Percentiles rank a stretch among this genome's conserved stretches.
phyloP scores from a whole-genome alignment of 2,797 vertebrate species.

The Ibycter americanus region DNA sequence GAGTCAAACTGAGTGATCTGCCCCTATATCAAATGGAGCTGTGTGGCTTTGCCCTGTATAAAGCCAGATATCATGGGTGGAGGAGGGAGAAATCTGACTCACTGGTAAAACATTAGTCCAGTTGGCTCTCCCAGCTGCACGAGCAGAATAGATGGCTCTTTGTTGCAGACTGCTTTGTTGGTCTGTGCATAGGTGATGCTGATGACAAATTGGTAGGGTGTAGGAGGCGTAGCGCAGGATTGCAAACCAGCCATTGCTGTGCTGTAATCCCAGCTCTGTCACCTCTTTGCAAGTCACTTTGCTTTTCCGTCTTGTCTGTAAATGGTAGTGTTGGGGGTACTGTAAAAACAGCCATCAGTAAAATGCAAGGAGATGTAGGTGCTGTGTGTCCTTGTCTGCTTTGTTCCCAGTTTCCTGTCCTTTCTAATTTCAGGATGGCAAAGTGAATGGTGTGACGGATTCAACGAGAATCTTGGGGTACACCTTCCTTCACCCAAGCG shows the following conservation, averaged over 20 bases:
- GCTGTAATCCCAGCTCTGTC: not conserved
- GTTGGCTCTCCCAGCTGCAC: conserved; percentile 34
- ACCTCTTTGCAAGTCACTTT: not conserved
- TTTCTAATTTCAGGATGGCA: conserved; percentile 88
- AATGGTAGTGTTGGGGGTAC: not conserved
- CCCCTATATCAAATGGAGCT: not conserved
- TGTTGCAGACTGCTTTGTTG: conserved; percentile 6
- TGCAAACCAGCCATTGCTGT: not conserved
- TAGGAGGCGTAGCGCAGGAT: not conserved
- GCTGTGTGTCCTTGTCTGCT: not conserved
- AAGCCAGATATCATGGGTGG: not conserved
- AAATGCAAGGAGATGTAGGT: not conserved
- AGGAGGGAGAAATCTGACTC: conserved; percentile 39
- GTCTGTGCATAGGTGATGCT: conserved; percentile 12
- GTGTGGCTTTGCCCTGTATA: not conserved
- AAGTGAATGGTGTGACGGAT: conserved; percentile 97
- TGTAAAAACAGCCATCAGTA: not conserved
- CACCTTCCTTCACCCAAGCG: conserved; percentile 96
- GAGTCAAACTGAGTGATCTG: not conserved
- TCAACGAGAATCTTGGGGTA: conserved; percentile 97
- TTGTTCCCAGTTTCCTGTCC: not conserved
- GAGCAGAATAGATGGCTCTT: conserved; percentile 23
- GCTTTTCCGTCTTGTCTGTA: not conserved
- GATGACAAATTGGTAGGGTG: not conserved
- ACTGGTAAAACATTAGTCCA: conserved; percentile 46